These are phyloP conservation scores for Melanophora roralis DNA, from an alignment of 2,888 invertebrate species.

Conservation along the genomic window DNA sequence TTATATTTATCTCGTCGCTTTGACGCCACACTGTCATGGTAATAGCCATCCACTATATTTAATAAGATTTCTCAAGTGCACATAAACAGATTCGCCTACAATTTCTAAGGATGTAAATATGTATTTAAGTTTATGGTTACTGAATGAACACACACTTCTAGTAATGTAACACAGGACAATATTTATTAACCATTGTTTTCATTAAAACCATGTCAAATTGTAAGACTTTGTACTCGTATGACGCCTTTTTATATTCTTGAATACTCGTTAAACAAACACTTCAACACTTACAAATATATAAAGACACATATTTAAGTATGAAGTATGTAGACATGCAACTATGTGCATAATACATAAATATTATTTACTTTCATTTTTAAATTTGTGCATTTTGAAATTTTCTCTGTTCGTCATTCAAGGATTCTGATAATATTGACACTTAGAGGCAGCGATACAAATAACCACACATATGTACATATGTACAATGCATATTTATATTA, in stretches of 20 bases:
- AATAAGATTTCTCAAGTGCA: slow-evolving; percentile 21
- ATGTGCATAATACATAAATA: too few species aligned
- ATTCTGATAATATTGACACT: slow-evolving; percentile 38
- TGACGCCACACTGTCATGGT: slow-evolving; percentile 59
- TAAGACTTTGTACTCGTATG: slow-evolving; percentile 30
- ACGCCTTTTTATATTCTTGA: slow-evolving; percentile 35
- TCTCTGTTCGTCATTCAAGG: slow-evolving; percentile 22
- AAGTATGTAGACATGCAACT: background rate
- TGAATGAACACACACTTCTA: slow-evolving; percentile 6
- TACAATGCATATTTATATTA: too few species aligned
- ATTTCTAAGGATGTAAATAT: background rate
- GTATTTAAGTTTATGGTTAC: background rate
- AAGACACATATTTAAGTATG: too few species aligned
- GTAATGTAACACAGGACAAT: slow-evolving; percentile 13
- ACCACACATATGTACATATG: background rate
- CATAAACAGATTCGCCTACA: background rate
- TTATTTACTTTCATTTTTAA: too few species aligned
- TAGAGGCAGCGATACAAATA: slow-evolving; percentile 3
- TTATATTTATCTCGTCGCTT: slow-evolving; percentile 61
- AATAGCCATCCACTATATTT: slow-evolving; percentile 50
- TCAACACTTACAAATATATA: background rate
- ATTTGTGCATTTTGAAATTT: slow-evolving; percentile 11
- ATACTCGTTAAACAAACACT: background rate
- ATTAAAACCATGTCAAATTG: slow-evolving; percentile 42
- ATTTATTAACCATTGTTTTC: slow-evolving; percentile 41